Base-by-base conservation (phyloP, 2,113 vertebrate genomes). In the Sardina pilchardus region DNA sequence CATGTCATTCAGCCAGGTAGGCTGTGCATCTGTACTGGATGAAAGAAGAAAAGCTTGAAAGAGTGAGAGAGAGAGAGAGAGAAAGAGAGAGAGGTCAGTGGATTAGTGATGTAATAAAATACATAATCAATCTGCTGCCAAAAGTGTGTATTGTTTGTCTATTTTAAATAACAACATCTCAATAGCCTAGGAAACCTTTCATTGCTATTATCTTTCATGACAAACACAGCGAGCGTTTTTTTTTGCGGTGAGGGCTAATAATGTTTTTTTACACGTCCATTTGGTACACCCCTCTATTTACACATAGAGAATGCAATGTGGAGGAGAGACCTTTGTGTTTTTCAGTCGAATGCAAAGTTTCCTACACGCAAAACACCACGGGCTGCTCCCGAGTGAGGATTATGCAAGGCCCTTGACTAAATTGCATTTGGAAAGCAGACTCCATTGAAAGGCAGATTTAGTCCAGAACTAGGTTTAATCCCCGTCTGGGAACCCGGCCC, bases 401-500 rank as follows among this genome's bases (percentile, higher is more conserved):
- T 71, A 71, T 71, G 63, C 63, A 71, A 71, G 63, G 63, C 30
- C 24, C 63, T 30, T 71, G 63, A 71, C 63, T 30, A 71, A 71
- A 30, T 71, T 71, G 63, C 63, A 71, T 71, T 71, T 71, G 63
- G 63, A 71, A 71, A 30, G 63, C 63, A 71, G 63, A 71, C n/a
- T 71, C 63, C n/a, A 71, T 30, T 30, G 2, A 30, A 71, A 56
- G 59, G 10, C 63, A 34, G 63, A 71, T 26, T 30, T 71, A 34
- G 63, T 30, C 63, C 63, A 30, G 63, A 71, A 71, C 63, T 34
- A 71, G 63, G 63, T 26, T 71, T 26, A 71, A 71, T 71, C 63
- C 63, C 30, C 12, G 63, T 26, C n/a, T 10, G 63, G 63, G 63
- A 71, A 71, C 7, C 8, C 30, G 34, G 63, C 63, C 63, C n/a